phyloP scores from a whole-genome alignment of 2,113 vertebrate species.

The Cyprinodon variegatus region DNA sequence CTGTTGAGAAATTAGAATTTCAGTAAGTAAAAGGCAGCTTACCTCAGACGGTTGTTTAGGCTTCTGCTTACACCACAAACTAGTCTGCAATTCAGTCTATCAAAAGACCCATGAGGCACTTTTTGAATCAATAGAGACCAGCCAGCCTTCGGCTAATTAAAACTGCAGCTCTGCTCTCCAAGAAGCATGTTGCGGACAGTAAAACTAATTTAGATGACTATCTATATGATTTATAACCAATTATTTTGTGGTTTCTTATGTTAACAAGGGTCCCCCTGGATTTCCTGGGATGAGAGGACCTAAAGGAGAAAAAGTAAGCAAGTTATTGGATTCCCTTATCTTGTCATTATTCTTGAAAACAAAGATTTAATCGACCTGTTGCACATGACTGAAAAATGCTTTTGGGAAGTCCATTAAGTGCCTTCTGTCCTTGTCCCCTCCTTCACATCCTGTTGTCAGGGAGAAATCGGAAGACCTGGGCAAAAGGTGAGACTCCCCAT shows the following conservation, averaged over 20 bases:
- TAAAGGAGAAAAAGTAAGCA: constrained; percentile 93
- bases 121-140: constrained; percentile 67
- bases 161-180: constrained; percentile 48
- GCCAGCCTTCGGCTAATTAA: constrained; percentile 73
- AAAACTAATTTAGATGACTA: constrained; percentile 40
- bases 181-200: constrained; percentile 46
- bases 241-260: constrained; percentile 25
- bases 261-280: constrained; percentile 87
- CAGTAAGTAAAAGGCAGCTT: constrained; percentile 13
- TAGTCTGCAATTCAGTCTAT: constrained; percentile 31
- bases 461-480: constrained; percentile 96
- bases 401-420: constrained; percentile 57
- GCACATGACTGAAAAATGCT: constrained; percentile 46
- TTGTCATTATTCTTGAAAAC: constrained; percentile 36
- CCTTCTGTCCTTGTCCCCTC: constrained; percentile 58
- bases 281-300: constrained; percentile 89
- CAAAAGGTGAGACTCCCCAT: constrained; percentile 89
- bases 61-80: constrained; percentile 25
- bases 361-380: constrained; percentile 49
- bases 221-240: constrained; percentile 32
- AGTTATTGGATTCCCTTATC: constrained; percentile 24
- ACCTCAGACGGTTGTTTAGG: constrained; percentile 14
- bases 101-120: constrained; percentile 46
- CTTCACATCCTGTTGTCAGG: constrained; percentile 81
- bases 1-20: not conserved